A percentile compares a stretch with the other conserved stretches of the same genome.
phyloP scores from a whole-genome alignment of 2,797 vertebrate genomes.

The Antennarius maculatus region DNA sequence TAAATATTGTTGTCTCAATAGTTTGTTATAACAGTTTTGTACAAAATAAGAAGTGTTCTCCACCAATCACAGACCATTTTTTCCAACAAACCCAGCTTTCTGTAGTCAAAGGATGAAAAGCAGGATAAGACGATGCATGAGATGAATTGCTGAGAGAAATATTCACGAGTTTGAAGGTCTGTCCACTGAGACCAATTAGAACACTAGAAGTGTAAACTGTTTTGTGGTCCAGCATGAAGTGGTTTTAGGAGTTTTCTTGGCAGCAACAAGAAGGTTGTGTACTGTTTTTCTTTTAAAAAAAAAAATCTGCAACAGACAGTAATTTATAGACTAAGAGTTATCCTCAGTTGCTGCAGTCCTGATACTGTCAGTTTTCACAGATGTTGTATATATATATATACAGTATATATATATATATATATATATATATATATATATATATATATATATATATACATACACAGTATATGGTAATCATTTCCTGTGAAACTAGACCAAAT shows the following conservation, averaged over 20 bases:
- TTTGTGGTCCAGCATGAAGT: constrained; percentile 45
- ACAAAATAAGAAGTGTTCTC: constrained; percentile 30
- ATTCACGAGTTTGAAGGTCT: constrained; percentile 58
- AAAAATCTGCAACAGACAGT: constrained; percentile 28
- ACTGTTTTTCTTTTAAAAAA: constrained; percentile 40
- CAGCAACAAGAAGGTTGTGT: constrained; percentile 25
- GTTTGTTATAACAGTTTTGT: constrained; percentile 40
- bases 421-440: background rate
- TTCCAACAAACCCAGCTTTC: constrained; percentile 23
- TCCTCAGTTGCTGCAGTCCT: background rate
- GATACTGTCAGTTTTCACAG: constrained; percentile 7
- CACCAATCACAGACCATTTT: constrained; percentile 25
- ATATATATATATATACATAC: no score
- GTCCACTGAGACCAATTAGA: constrained; percentile 66
- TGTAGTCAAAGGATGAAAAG: constrained; percentile 12
- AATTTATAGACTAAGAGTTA: constrained; percentile 31
- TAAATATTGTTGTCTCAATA: constrained; percentile 34
- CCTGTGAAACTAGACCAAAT: background rate
- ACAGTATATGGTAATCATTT: no score
- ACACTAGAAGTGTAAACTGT: constrained; percentile 36
- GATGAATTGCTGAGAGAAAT: constrained; percentile 35
- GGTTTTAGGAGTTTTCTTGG: constrained; percentile 48
- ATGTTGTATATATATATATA: constrained; percentile 1
- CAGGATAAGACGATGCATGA: constrained; percentile 13
- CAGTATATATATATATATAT: background rate